These are phyloP conservation scores for Chrysina gloriosa DNA, from an alignment of 2,888 invertebrate genomes.

Conservation along the genomic window DNA sequence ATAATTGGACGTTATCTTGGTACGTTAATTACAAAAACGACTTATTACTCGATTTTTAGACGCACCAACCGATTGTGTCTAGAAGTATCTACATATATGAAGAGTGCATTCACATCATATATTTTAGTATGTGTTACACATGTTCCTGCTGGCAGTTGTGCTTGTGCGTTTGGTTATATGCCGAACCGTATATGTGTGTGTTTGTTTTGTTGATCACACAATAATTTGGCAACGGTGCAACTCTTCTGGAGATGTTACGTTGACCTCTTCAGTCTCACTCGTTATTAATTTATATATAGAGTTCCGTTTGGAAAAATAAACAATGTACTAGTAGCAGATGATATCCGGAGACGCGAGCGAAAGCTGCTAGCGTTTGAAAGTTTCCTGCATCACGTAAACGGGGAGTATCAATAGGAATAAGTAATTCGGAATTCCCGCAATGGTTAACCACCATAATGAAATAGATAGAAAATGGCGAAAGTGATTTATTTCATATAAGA, in stretches of 20 bases:
- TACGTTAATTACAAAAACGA: no score
- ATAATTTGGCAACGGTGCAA: constrained; percentile 38
- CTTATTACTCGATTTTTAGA: no score
- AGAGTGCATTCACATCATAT: constrained; percentile 32
- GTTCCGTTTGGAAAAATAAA: constrained; percentile 21
- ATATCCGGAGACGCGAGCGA: constrained; percentile 2
- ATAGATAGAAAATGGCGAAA: not conserved
- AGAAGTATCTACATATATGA: not conserved
- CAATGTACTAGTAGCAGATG: not conserved
- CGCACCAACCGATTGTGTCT: not conserved
- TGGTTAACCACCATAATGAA: not conserved
- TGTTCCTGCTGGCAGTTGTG: constrained; percentile 8
- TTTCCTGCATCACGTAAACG: not conserved
- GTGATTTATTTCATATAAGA: not conserved
- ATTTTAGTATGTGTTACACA: constrained; percentile 34
- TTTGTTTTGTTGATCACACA: constrained; percentile 33
- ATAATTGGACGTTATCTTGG: no score
- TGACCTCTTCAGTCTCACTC: constrained; percentile 31
- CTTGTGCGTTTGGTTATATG: not conserved
- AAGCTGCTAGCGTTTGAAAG: not conserved
- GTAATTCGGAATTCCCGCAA: not conserved
- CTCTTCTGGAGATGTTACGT: constrained; percentile 29
- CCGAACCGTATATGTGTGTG: not conserved
- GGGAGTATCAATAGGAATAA: not conserved
- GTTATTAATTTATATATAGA: constrained; percentile 38